Evolutionary conservation across 2,888 invertebrate genomes (phyloP).

Genomic region (Pammene aurita): DNA sequence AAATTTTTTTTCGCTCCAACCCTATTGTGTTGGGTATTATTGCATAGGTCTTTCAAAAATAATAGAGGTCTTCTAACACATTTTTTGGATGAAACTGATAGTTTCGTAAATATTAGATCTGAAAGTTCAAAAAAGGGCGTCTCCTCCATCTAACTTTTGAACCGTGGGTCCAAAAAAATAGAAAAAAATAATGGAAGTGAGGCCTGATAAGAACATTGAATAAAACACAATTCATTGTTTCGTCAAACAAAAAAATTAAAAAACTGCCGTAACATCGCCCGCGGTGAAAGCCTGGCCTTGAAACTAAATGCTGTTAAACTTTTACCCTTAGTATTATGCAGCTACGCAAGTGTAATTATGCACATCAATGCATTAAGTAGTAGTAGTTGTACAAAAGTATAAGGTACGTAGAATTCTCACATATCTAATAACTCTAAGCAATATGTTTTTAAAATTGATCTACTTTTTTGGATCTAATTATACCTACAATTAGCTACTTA

Average conservation of each 20-base stretch:
- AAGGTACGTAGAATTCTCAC: background rate
- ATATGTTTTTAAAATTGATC: background rate
- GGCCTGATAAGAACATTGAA: conserved; percentile 32
- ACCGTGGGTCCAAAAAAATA: too few relatives aligned
- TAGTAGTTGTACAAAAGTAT: background rate
- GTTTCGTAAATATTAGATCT: too few relatives aligned
- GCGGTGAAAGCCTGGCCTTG: conserved; percentile 37
- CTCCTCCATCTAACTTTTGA: too few relatives aligned
- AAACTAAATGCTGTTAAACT: conserved; percentile 6
- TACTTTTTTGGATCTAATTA: background rate
- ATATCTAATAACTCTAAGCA: background rate
- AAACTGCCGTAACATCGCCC: conserved; percentile 15
- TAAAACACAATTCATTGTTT: conserved; percentile 11
- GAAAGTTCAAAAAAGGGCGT: too few relatives aligned
- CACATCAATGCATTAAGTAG: background rate
- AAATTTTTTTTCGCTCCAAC: too few relatives aligned
- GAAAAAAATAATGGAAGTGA: too few relatives aligned
- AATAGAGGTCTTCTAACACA: too few relatives aligned
- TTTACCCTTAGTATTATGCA: background rate
- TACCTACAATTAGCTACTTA: background rate
- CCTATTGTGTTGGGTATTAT: too few relatives aligned
- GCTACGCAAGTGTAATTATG: conserved; percentile 10
- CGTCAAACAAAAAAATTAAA: conserved; percentile 23
- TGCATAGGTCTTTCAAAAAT: too few relatives aligned
- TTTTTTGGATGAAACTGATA: too few relatives aligned